Conservation (phyloP, 2,113 vertebrate species). For the Nyctereutes procyonoides region DNA sequence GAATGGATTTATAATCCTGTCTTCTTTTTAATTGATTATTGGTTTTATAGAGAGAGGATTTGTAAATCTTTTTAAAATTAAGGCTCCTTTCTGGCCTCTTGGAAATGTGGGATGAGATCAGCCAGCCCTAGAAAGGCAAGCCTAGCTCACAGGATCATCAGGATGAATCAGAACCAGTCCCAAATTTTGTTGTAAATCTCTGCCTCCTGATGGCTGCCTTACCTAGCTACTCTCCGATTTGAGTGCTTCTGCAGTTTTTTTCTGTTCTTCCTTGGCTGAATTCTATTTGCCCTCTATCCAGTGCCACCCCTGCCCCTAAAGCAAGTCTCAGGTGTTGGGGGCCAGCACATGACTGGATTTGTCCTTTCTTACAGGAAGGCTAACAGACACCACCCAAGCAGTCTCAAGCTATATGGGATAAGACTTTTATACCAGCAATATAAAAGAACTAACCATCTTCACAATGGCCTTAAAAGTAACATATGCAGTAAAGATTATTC, state of each 20-base stretch:
- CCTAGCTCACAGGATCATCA: background rate
- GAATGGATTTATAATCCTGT: background rate
- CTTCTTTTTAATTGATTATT: background rate
- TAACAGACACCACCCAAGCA: background rate
- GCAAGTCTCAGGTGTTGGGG: background rate
- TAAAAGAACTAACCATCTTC: background rate
- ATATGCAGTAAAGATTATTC: constrained; percentile 5
- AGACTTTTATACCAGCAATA: background rate
- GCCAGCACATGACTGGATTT: background rate
- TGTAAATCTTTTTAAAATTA: background rate
- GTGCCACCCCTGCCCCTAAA: background rate
- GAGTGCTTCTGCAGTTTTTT: background rate
- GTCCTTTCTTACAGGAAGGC: background rate
- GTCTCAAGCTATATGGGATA: background rate
- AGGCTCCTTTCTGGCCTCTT: background rate
- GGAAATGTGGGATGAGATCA: background rate
- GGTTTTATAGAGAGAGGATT: background rate
- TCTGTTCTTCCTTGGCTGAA: background rate
- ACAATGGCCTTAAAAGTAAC: background rate
- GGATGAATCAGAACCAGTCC: background rate
- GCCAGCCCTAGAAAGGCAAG: background rate
- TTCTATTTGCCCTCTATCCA: background rate
- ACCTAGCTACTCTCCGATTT: background rate
- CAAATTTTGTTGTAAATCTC: background rate
- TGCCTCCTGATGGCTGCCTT: background rate